A percentile compares a stretch with the other conserved stretches of the same genome.
These are phyloP conservation scores for Iselma pallidipennis DNA, from an alignment of 2,888 invertebrate species.

Conservation along the genomic window DNA sequence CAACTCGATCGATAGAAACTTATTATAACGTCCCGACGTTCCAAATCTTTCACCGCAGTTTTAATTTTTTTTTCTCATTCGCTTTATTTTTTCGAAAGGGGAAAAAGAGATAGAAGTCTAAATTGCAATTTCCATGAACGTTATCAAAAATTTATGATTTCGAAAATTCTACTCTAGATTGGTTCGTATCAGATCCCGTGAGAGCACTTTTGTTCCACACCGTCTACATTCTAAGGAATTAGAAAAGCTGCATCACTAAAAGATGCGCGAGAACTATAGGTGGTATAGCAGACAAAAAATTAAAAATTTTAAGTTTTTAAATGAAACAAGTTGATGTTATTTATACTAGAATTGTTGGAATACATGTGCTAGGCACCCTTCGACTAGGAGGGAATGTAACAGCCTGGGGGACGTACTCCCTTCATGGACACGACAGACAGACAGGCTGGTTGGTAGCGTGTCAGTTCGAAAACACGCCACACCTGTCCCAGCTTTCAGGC, in stretches of 20 bases:
- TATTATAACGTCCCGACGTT: conserved; percentile 2
- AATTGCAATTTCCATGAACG: not conserved
- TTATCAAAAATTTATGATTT: conserved; percentile 7
- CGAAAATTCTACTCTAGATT: conserved; percentile 1
- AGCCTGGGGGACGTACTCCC: conserved; percentile 6
- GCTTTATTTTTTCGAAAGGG: not conserved
- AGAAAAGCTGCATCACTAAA: not conserved
- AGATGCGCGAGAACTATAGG: too few species aligned
- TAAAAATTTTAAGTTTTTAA: too few species aligned
- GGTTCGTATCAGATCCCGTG: not conserved
- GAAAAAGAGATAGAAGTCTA: not conserved
- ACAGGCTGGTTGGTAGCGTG: conserved; percentile 8
- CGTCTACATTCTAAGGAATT: not conserved
- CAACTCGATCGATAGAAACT: not conserved
- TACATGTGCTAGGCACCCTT: conserved; percentile 3
- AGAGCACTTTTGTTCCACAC: not conserved
- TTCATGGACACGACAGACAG: conserved; percentile 9
- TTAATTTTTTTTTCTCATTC: not conserved
- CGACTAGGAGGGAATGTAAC: conserved; percentile 5
- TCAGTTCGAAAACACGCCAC: conserved; percentile 10
- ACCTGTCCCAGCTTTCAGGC: conserved; percentile 4
- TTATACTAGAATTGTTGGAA: not conserved
- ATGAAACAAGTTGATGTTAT: not conserved
- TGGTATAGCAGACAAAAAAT: too few species aligned
- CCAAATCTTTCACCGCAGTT: not conserved